phyloP scores from a whole-genome alignment of 2,113 vertebrate species.

The Rutilus rutilus region DNA sequence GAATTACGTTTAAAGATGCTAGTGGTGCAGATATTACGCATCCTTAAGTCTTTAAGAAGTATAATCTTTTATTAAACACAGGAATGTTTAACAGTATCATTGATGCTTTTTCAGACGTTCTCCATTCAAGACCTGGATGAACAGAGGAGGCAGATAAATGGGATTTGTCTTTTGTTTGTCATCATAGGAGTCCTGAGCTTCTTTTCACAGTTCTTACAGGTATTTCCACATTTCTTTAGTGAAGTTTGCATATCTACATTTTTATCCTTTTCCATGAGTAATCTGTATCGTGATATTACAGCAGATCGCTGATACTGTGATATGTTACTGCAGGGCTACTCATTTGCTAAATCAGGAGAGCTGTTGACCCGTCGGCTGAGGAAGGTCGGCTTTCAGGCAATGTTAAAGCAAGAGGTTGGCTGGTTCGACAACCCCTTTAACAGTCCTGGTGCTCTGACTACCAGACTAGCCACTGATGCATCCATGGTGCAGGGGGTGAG shows the following conservation, averaged over 20 bases:
- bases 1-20: too few species aligned
- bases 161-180: slow-evolving; percentile 75
- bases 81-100: background rate
- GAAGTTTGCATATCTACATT: background rate
- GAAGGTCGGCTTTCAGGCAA: slow-evolving; percentile 77
- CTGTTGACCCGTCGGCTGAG: slow-evolving; percentile 77
- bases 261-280: too few species aligned
- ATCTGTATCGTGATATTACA: background rate
- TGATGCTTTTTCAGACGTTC: slow-evolving; percentile 71
- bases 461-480: slow-evolving; percentile 78
- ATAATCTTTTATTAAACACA: background rate
- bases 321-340: slow-evolving; percentile 67
- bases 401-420: slow-evolving; percentile 76
- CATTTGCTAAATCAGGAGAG: slow-evolving; percentile 81
- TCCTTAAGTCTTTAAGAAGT: too few species aligned
- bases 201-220: slow-evolving; percentile 78
- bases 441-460: slow-evolving; percentile 79
- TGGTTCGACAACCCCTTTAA: slow-evolving; percentile 79
- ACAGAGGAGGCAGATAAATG: slow-evolving; percentile 70
- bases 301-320: background rate
- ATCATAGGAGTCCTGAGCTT: slow-evolving; percentile 71
- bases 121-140: slow-evolving; percentile 64
- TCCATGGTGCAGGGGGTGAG: slow-evolving; percentile 79
- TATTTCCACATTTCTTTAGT: slow-evolving; percentile 46
- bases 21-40: too few species aligned